These are phyloP conservation scores for Hemithea aestivaria DNA, from an alignment of 2,888 invertebrate genomes.

Conservation along the genomic window DNA sequence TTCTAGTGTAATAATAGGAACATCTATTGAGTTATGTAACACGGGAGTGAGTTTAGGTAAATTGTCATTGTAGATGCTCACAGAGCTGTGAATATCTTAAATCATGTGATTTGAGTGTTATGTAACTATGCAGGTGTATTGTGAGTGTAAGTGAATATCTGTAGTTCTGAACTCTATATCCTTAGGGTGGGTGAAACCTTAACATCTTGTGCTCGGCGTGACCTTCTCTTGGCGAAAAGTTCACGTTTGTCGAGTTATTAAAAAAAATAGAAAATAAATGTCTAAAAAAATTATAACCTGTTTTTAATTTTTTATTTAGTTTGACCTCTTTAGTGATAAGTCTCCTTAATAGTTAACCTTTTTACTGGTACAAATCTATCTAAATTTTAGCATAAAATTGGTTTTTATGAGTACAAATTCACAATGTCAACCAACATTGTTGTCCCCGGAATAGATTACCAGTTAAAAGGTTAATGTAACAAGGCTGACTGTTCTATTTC, in stretches of 20 bases:
- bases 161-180: conserved; percentile 23
- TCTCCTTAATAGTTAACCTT: no score
- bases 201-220: conserved; percentile 49
- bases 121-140: conserved; percentile 55
- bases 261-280: conserved; percentile 57
- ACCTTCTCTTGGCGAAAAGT: conserved; percentile 67
- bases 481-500: no score
- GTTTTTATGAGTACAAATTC: no score
- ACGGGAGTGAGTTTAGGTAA: conserved; percentile 41
- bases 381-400: no score
- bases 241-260: conserved; percentile 55
- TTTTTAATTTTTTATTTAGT: conserved; percentile 33
- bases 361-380: no score
- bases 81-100: conserved; percentile 49
- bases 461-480: no score
- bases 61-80: conserved; percentile 30
- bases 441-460: no score
- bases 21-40: conserved; percentile 33
- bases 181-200: conserved; percentile 33
- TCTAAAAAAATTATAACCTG: conserved; percentile 38
- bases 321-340: no score
- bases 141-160: conserved; percentile 38
- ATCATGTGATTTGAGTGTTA: conserved; percentile 67
- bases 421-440: no score
- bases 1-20: conserved; percentile 6